Percentiles rank a stretch among this genome's conserved stretches.
Evolutionary conservation across 2,797 vertebrate species (phyloP).

Genomic region (Clarias fuscus): DNA sequence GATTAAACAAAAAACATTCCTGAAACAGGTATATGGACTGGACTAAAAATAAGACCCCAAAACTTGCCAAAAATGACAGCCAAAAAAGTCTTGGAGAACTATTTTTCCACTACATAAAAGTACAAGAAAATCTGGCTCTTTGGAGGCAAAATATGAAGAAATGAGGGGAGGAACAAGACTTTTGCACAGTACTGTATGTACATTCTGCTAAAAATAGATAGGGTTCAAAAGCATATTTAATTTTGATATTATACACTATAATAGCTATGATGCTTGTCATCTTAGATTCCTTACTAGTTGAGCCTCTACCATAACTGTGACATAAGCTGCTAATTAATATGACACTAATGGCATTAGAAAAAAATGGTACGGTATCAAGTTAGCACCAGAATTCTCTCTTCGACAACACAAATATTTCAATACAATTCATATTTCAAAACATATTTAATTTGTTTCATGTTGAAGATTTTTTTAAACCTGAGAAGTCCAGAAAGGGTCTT

Average conservation of each 20-base stretch:
- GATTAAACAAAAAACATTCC: no score
- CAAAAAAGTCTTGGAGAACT: no score
- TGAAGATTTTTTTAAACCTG: background rate
- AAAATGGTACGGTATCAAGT: background rate
- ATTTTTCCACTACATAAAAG: no score
- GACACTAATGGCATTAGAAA: background rate
- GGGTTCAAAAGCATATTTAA: background rate
- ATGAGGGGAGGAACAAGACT: no score
- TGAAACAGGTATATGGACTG: no score
- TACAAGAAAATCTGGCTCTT: no score
- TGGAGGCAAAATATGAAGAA: no score
- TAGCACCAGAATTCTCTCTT: background rate
- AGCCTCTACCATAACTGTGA: background rate
- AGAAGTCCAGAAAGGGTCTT: background rate
- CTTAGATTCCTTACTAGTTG: background rate
- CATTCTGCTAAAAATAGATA: background rate
- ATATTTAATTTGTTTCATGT: background rate
- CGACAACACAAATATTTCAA: background rate
- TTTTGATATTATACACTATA: background rate
- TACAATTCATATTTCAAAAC: background rate
- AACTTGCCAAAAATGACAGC: no score
- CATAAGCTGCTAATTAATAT: background rate
- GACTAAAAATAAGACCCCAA: no score
- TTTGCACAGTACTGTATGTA: background rate
- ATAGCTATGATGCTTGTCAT: background rate